Evolutionary conservation across 2,888 invertebrate species (phyloP).

Genomic region (Prenolepis imparis): DNA sequence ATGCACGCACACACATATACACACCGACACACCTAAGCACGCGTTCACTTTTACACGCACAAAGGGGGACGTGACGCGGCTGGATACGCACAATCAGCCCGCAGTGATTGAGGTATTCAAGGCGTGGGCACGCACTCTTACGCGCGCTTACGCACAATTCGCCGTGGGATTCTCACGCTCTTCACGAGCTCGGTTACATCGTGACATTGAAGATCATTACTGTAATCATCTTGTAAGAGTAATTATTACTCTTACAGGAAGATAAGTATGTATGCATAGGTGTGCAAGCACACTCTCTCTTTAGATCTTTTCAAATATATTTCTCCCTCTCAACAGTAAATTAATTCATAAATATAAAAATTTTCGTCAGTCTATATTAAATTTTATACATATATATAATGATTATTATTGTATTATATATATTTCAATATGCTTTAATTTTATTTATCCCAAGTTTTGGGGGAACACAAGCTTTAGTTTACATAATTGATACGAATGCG

Average conservation of each 20-base stretch:
- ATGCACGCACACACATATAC: slow-evolving; percentile 31
- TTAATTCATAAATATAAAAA: slow-evolving; percentile 1
- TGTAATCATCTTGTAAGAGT: slow-evolving; percentile 13
- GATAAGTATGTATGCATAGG: background rate
- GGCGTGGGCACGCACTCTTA: slow-evolving; percentile 78
- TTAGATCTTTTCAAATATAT: background rate
- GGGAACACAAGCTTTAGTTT: background rate
- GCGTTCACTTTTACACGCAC: slow-evolving; percentile 72
- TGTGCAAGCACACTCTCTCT: background rate
- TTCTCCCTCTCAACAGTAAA: background rate
- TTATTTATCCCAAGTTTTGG: background rate
- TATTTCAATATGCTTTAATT: slow-evolving; percentile 29
- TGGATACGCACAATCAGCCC: slow-evolving; percentile 81
- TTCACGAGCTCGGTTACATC: slow-evolving; percentile 54
- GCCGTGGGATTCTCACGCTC: slow-evolving; percentile 79
- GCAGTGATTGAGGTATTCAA: slow-evolving; percentile 83
- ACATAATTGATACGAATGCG: slow-evolving; percentile 43
- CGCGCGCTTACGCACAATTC: slow-evolving; percentile 73
- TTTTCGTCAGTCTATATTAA: background rate
- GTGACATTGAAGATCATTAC: slow-evolving; percentile 16
- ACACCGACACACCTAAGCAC: slow-evolving; percentile 42
- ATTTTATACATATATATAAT: background rate
- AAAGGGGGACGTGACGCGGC: slow-evolving; percentile 75
- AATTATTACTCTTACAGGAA: slow-evolving; percentile 10
- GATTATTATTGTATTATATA: background rate